Conservation (phyloP, 2,797 vertebrate genomes). For the Malacoctenus gilli region DNA sequence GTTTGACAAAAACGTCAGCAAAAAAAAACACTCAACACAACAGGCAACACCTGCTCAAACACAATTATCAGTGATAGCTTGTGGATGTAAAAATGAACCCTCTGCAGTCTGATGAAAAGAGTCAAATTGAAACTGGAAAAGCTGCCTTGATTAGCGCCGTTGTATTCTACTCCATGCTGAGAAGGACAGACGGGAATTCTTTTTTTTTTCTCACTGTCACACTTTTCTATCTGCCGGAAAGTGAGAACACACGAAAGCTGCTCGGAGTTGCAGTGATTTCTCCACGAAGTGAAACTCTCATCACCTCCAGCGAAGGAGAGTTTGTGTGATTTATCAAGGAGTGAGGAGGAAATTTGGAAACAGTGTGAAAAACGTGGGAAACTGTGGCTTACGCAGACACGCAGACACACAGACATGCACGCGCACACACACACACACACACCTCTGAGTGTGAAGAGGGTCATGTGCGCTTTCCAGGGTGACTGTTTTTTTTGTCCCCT, state of each 20-base stretch:
- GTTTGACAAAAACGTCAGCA: no score
- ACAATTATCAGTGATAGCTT: no score
- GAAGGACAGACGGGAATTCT: conserved; percentile 19
- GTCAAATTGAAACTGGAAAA: neutral
- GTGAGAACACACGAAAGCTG: conserved; percentile 22
- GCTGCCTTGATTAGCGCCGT: neutral
- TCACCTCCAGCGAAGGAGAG: neutral
- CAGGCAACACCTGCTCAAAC: no score
- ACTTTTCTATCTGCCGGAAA: conserved; percentile 12
- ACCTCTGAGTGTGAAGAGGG: no score
- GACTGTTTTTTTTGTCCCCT: conserved; percentile 35
- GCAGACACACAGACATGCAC: no score
- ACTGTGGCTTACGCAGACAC: neutral
- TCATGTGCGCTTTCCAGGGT: conserved; percentile 14
- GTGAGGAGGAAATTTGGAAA: no score
- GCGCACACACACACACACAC: neutral
- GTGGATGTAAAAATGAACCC: no score
- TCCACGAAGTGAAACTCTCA: neutral
- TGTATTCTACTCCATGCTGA: conserved; percentile 4
- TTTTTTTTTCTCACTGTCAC: conserved; percentile 34
- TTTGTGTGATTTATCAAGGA: no score
- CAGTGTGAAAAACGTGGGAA: no score
- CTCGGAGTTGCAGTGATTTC: conserved; percentile 3
- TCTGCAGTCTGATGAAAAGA: no score
- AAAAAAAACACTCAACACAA: no score